Evolutionary conservation across 2,888 invertebrate genomes (phyloP).

Genomic region (Caenorhabditis sp.): DNA sequence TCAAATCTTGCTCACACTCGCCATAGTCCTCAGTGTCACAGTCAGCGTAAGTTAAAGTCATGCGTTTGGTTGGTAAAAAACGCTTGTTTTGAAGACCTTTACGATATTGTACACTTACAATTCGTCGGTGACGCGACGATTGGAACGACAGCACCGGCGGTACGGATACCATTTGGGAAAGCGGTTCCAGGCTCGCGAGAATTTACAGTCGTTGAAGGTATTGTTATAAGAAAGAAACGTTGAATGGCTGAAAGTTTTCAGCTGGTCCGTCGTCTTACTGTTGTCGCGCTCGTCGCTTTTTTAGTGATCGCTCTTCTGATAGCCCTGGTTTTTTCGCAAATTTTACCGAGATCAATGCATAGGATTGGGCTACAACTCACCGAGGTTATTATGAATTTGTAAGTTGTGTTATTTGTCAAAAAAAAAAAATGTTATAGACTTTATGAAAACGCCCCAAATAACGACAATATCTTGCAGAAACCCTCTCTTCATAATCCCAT

Average conservation of each 20-base stretch:
- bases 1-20: conserved; percentile 20
- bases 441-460: too few species aligned
- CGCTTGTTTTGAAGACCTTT: conserved; percentile 5
- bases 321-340: background rate
- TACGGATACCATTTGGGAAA: conserved; percentile 42
- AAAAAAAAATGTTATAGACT: background rate
- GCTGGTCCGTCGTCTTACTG: conserved; percentile 23
- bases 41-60: conserved; percentile 8
- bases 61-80: background rate
- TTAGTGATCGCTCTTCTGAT: background rate
- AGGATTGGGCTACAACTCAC: conserved; percentile 16
- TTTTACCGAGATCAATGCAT: conserved; percentile 1
- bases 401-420: background rate
- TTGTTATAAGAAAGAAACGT: too few species aligned
- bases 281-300: background rate
- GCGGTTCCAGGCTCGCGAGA: conserved; percentile 28
- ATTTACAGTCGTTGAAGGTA: conserved; percentile 25
- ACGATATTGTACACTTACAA: conserved; percentile 19
- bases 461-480: conserved; percentile 17
- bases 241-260: background rate
- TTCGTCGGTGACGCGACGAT: conserved; percentile 13
- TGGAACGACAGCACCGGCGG: conserved; percentile 24
- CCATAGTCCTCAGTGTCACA: background rate
- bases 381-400: conserved; percentile 21
- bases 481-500: conserved; percentile 8